phyloP scores from a whole-genome alignment of 2,113 vertebrate genomes.

The Ursus arctos region DNA sequence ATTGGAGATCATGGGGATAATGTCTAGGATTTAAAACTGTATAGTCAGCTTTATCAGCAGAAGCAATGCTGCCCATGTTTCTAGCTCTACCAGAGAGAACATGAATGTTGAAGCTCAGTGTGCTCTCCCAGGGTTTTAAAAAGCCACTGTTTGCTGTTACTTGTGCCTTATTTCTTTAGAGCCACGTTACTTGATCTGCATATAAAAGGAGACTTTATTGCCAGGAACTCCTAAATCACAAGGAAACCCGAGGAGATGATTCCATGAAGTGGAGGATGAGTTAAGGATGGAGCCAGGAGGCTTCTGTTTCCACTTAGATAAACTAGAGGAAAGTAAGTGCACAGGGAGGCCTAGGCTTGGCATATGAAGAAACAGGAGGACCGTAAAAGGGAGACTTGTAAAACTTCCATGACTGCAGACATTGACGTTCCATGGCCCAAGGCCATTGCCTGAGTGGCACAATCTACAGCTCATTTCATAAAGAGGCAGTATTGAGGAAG shows the following conservation, averaged over 20 bases:
- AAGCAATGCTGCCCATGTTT: fast-evolving
- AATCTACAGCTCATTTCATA: background rate
- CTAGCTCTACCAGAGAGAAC: background rate
- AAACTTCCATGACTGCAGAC: background rate
- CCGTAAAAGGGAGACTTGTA: fast-evolving
- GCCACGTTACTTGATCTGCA: background rate
- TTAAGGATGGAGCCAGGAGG: fast-evolving
- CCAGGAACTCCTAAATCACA: background rate
- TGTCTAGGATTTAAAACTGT: background rate
- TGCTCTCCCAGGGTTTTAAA: background rate
- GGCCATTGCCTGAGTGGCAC: background rate
- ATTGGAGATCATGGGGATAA: background rate
- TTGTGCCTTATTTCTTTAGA: background rate
- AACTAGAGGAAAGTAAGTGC: background rate
- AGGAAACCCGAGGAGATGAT: background rate
- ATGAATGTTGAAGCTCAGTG: fast-evolving
- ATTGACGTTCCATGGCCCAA: no score
- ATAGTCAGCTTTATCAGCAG: fast-evolving
- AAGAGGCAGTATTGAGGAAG: background rate
- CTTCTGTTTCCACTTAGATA: background rate
- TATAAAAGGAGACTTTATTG: background rate
- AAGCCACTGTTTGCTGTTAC: background rate
- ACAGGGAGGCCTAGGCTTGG: background rate
- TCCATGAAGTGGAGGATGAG: no score
- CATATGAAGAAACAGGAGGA: fast-evolving